Conservation (phyloP, 2,888 invertebrate species). For the Eudasyphora cyanicolor region DNA sequence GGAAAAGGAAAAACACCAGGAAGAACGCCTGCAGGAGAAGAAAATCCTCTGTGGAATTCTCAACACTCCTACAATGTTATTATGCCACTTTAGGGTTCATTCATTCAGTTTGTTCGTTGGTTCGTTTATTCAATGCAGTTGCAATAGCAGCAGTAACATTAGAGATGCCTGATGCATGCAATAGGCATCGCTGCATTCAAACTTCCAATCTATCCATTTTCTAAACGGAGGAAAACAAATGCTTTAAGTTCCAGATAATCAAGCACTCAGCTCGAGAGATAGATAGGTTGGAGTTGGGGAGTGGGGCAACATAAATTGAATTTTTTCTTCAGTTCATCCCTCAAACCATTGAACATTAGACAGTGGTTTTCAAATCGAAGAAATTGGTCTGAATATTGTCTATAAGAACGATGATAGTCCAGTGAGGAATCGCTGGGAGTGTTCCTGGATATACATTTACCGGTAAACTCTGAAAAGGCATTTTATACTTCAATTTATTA, state of each 20-base stretch:
- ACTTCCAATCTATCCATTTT: conserved; percentile 33
- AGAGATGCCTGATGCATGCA: conserved; percentile 32
- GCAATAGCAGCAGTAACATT: conserved; percentile 51
- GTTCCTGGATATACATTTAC: too few species aligned
- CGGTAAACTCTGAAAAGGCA: too few species aligned
- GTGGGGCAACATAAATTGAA: conserved; percentile 57
- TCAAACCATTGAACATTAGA: too few species aligned
- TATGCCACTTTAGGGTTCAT: conserved; percentile 73
- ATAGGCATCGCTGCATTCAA: too few species aligned
- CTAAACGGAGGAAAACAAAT: neutral
- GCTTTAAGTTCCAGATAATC: conserved; percentile 53
- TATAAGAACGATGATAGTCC: too few species aligned
- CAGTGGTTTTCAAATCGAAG: neutral
- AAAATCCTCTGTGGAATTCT: conserved; percentile 47
- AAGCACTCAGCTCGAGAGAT: conserved; percentile 8
- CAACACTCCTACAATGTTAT: conserved; percentile 69
- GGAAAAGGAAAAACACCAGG: conserved; percentile 3
- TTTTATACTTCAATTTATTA: too few species aligned
- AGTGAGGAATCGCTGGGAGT: too few species aligned
- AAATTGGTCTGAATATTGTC: too few species aligned
- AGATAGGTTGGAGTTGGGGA: too few species aligned
- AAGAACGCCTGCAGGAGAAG: conserved; percentile 7
- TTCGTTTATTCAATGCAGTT: conserved; percentile 5
- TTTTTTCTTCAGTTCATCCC: conserved; percentile 31
- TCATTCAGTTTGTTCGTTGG: conserved; percentile 45